Evolutionary conservation across 1,140 invertebrate species (phyloP).

Genomic region (Panonychus citri): DNA sequence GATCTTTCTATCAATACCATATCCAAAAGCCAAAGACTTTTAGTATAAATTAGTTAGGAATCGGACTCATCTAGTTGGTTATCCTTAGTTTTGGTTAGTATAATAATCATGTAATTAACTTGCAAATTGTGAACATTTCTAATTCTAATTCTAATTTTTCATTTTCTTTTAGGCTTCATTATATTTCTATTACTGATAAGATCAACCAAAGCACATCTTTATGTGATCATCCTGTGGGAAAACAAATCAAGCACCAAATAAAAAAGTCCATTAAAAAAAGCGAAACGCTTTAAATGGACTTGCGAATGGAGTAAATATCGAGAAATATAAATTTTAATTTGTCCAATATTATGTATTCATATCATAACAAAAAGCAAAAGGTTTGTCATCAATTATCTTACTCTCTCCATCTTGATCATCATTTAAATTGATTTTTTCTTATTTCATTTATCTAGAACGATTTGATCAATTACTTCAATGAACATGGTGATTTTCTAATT

Average conservation of each 20-base stretch:
- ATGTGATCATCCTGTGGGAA: constrained; percentile 7
- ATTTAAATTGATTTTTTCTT: no score
- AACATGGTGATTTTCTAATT: no score
- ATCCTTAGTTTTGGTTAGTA: neutral
- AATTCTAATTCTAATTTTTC: neutral
- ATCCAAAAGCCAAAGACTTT: neutral
- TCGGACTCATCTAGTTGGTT: constrained; percentile 6
- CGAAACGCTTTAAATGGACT: no score
- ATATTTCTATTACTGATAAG: constrained; percentile 1
- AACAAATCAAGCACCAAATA: neutral
- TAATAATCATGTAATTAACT: constrained; percentile 9
- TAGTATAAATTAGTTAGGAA: constrained; percentile 6
- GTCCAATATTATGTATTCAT: no score
- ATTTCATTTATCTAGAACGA: no score
- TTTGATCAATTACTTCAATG: no score
- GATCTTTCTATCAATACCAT: neutral
- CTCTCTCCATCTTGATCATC: no score
- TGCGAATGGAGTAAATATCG: no score
- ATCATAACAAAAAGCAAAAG: no score
- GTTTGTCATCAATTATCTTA: no score
- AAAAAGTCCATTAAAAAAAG: no score
- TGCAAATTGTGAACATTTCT: neutral
- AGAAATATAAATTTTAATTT: no score
- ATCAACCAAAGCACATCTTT: constrained; percentile 9
- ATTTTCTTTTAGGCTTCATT: neutral